Evolutionary conservation across 2,888 invertebrate species (phyloP).

Genomic region (Erannis defoliaria): DNA sequence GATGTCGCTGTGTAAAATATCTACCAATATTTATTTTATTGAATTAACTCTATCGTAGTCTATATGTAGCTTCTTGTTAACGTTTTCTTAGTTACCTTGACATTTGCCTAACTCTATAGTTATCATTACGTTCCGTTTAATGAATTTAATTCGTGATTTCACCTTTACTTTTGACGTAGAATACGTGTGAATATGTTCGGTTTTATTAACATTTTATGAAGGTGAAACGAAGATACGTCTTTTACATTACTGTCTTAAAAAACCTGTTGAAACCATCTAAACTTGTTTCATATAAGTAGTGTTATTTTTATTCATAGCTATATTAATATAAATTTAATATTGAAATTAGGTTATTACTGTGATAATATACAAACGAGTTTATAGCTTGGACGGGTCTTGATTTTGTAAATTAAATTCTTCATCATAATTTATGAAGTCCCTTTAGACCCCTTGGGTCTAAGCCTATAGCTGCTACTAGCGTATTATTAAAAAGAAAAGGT

Average conservation of each 20-base stretch:
- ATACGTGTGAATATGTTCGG: background rate
- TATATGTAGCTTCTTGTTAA: background rate
- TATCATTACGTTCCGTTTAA: conserved; percentile 1
- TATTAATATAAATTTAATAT: conserved; percentile 22
- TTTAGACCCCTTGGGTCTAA: background rate
- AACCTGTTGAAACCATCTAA: conserved; percentile 23
- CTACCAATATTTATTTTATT: too few species aligned
- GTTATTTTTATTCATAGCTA: conserved; percentile 3
- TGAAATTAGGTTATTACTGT: background rate
- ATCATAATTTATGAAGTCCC: conserved; percentile 4
- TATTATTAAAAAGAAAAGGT: conserved; percentile 20
- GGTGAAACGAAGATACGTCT: conserved; percentile 16
- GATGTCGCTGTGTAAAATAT: too few species aligned
- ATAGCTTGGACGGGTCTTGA: background rate
- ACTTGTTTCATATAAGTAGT: conserved; percentile 3
- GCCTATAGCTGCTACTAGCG: conserved; percentile 1
- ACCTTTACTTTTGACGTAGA: conserved; percentile 2
- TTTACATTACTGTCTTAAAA: conserved; percentile 14
- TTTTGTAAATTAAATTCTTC: conserved; percentile 8
- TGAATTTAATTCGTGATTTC: conserved; percentile 2
- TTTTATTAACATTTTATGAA: conserved; percentile 8
- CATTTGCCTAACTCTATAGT: background rate
- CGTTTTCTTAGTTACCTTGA: background rate
- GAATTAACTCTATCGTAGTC: background rate
- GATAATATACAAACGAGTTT: conserved; percentile 8